phyloP scores from a whole-genome alignment of 2,888 invertebrate species.

The Linyphia triangularis region DNA sequence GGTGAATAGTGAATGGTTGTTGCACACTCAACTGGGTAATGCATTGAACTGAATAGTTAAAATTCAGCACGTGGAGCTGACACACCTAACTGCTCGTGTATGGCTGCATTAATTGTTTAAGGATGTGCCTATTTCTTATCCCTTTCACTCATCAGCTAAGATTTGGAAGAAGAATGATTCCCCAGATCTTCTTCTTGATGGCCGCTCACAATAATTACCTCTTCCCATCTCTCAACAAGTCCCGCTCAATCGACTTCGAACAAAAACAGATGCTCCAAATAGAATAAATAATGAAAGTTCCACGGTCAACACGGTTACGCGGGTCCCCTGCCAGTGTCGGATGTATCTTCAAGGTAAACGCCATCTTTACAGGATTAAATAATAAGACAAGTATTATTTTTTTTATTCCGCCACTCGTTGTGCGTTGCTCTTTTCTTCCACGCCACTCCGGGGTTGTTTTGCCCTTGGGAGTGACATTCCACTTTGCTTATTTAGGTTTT shows the following conservation, averaged over 20 bases:
- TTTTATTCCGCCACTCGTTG: constrained; percentile 22
- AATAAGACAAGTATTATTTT: no score
- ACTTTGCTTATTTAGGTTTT: constrained; percentile 24
- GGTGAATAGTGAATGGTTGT: no score
- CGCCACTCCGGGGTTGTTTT: not conserved
- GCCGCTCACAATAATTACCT: not conserved
- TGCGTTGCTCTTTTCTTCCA: constrained; percentile 9
- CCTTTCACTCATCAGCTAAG: no score
- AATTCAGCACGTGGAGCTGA: no score
- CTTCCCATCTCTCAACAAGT: not conserved
- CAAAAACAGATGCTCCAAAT: not conserved
- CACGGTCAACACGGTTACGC: not conserved
- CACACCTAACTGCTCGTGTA: no score
- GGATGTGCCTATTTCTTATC: no score
- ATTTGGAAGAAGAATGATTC: no score
- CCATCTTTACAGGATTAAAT: constrained; percentile 33
- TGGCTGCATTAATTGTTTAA: no score
- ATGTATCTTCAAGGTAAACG: constrained; percentile 37
- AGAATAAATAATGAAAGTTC: not conserved
- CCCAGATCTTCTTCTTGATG: no score
- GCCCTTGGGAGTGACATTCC: constrained; percentile 32
- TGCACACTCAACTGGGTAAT: no score
- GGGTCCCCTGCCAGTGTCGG: not conserved
- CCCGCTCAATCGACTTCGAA: not conserved
- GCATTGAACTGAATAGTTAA: no score